phyloP scores from a whole-genome alignment of 1,140 invertebrate species.

The Drosophila parabipectinata region DNA sequence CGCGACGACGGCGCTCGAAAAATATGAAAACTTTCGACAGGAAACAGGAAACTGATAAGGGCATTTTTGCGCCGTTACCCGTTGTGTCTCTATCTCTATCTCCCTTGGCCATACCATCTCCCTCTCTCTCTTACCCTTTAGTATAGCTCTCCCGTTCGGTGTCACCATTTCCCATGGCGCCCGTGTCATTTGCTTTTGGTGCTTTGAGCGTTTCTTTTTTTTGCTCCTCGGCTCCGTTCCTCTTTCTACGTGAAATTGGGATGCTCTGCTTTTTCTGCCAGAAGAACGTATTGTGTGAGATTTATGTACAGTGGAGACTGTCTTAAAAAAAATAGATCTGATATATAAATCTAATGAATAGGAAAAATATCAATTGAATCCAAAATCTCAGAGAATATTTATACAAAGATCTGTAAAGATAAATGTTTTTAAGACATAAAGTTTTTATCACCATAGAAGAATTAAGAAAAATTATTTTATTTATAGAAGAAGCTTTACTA shows the following conservation, averaged over 20 bases:
- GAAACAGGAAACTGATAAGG: constrained; percentile 83
- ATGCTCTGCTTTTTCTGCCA: constrained; percentile 29
- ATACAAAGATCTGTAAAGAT: too few relatives aligned
- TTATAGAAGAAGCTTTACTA: too few relatives aligned
- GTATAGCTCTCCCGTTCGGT: constrained; percentile 2
- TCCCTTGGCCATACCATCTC: not conserved
- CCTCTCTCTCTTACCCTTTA: constrained; percentile 1
- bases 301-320: constrained; percentile 53
- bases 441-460: too few relatives aligned
- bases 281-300: constrained; percentile 71
- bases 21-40: constrained; percentile 84
- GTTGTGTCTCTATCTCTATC: constrained; percentile 14
- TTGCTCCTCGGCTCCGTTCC: constrained; percentile 17
- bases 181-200: constrained; percentile 72
- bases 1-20: constrained; percentile 66
- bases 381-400: too few relatives aligned
- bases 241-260: constrained; percentile 1
- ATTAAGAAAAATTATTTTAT: too few relatives aligned
- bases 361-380: too few relatives aligned
- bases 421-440: too few relatives aligned
- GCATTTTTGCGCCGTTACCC: constrained; percentile 76
- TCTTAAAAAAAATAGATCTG: too few relatives aligned
- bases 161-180: constrained; percentile 17
- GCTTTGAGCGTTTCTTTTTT: constrained; percentile 62
- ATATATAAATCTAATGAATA: too few relatives aligned